These are phyloP conservation scores for Clostera curtula DNA, from an alignment of 2,888 invertebrate species.

Conservation along the genomic window DNA sequence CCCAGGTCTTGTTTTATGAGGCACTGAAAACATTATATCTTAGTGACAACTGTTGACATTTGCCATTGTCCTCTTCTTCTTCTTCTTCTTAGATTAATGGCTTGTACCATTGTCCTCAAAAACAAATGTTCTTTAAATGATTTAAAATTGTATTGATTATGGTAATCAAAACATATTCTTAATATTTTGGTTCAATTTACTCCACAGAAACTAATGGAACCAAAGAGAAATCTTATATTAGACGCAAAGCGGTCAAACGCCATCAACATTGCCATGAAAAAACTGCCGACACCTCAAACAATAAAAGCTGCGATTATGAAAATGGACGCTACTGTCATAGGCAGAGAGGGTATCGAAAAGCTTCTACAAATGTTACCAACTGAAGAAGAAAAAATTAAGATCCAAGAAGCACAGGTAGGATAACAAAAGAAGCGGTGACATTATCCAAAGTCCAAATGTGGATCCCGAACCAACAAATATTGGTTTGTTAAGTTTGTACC, in stretches of 20 bases:
- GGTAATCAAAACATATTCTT: not conserved
- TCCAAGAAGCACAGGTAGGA: slow-evolving; percentile 90
- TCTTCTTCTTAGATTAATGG: too few species aligned
- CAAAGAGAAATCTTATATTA: slow-evolving; percentile 81
- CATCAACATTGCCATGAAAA: slow-evolving; percentile 99
- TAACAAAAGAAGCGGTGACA: not conserved
- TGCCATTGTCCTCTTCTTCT: too few species aligned
- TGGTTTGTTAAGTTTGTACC: too few species aligned
- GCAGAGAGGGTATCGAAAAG: slow-evolving; percentile 98
- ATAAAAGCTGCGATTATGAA: slow-evolving; percentile 99
- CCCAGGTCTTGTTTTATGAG: too few species aligned
- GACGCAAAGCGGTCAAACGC: slow-evolving; percentile 98
- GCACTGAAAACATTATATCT: too few species aligned
- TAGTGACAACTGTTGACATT: too few species aligned
- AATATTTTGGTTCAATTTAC: slow-evolving; percentile 2
- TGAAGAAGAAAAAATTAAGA: slow-evolving; percentile 96
- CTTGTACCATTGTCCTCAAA: too few species aligned
- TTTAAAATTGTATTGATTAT: too few species aligned
- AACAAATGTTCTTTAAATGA: too few species aligned
- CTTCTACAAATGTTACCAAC: slow-evolving; percentile 97
- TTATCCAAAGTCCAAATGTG: too few species aligned
- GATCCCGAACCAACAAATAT: too few species aligned
- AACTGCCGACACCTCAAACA: slow-evolving; percentile 96
- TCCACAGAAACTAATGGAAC: slow-evolving; percentile 61
- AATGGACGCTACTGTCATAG: slow-evolving; percentile 99